Evolutionary conservation across 30 jellyfish, hydroid and myxozoan genomes (phyloP), one percentile per base, ranked within the genome.

Genomic region (Aurelia sp.): DNA sequence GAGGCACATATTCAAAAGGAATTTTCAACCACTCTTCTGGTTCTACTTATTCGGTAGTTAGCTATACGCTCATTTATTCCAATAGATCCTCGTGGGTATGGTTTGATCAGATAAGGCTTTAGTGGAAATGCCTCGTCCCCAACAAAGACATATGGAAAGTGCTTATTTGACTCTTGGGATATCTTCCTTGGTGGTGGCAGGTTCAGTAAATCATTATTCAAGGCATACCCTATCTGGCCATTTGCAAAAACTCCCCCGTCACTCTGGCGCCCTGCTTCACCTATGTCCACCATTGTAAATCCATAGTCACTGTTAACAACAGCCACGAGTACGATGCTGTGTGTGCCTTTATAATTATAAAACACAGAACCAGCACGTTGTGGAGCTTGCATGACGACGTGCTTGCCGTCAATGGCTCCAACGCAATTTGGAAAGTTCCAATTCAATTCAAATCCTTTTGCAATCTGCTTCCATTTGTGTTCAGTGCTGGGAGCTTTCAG

Each of bases 91-190:
- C 94, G 48, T 52, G 95, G 95, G 71, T 89, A 81, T 31, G 86
- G 90, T 65, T 72, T 80, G 78, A 88, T 68, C 27, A 89, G 83
- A 79, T 71, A 83, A n/a, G 87, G 66, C 83, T 78, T 90, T 79
- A 90, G 77, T 31, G 82, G 97, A 82, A 90, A 90, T 58, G 92
- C 97, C 72, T 84, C 84, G 53, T 90, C 92, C 63, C 97, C 96
- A 22, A 83, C 81, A 63, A 90, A 83, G 47, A 82, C 90, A 59
- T 71, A 89, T 52, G 97, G 85, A 86, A 67, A 89, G 73, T 63
- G 55, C 52, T 48, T 73, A 35, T 72, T 73, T 60, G 92, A 82
- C 44, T 73, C 21, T n/a, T 80, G 84, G 60, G 85, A 63, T 78
- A 78, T 67, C 53, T 55, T 75, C 66, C 75, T 80, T 55, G 88